Evolutionary conservation across 2,113 vertebrate genomes (phyloP).

Genomic region (Paralichthys olivaceus): DNA sequence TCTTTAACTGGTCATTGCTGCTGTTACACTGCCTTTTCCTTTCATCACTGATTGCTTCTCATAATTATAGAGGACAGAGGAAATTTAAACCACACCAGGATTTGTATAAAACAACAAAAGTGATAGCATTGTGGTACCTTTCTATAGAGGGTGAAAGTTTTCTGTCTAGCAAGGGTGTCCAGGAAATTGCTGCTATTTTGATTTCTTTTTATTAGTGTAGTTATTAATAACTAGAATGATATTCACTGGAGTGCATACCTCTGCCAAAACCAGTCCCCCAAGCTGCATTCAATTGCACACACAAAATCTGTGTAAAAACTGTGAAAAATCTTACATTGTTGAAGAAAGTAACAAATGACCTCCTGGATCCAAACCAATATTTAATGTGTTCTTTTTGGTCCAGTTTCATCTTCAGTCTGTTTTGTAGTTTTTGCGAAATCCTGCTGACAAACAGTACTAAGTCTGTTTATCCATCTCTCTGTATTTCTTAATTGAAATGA

Average conservation of each 20-base stretch:
- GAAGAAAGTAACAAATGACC: no score
- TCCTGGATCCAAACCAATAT: no score
- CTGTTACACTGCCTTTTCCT: slow-evolving; percentile 1
- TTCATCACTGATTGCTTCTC: slow-evolving; percentile 22
- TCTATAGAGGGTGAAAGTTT: slow-evolving; percentile 3
- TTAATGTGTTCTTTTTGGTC: no score
- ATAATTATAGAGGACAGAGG: slow-evolving; percentile 32
- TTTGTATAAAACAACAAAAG: slow-evolving; percentile 6
- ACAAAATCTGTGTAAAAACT: no score
- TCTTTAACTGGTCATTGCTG: slow-evolving; percentile 8
- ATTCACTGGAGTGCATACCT: no score
- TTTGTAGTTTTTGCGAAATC: no score
- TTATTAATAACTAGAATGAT: no score
- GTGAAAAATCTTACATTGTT: no score
- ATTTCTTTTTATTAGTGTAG: not conserved
- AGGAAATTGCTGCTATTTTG: slow-evolving; percentile 8
- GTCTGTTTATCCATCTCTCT: no score
- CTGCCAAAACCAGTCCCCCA: no score
- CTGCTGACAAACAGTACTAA: no score
- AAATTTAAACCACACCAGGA: slow-evolving; percentile 5
- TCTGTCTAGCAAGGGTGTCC: not conserved
- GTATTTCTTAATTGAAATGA: not conserved
- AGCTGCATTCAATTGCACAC: not conserved
- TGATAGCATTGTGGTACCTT: not conserved
- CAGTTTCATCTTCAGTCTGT: no score